Conservation (phyloP, 2,797 vertebrate species). For the Erpetoichthys calabaricus region DNA sequence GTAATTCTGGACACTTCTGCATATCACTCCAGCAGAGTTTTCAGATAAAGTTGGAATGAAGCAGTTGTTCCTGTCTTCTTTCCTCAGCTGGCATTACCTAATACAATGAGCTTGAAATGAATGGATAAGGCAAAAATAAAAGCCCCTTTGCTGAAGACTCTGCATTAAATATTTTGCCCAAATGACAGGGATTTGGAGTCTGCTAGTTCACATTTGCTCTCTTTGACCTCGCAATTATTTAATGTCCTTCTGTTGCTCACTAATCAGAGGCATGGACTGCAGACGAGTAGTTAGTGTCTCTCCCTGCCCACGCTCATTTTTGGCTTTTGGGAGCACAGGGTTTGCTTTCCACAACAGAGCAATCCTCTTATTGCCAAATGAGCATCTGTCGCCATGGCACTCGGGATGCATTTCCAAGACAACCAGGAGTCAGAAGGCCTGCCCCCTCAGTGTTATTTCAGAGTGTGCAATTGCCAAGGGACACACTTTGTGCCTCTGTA, state of each 20-base stretch:
- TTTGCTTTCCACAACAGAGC: conserved; percentile 20
- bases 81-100: no score
- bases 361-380: conserved; percentile 33
- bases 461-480: background rate
- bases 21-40: no score
- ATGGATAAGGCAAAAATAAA: no score
- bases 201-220: conserved; percentile 13
- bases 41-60: no score
- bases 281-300: background rate
- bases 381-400: conserved; percentile 43
- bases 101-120: no score
- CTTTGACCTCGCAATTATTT: conserved; percentile 19
- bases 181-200: conserved; percentile 12
- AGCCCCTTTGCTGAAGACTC: no score
- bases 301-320: conserved; percentile 19
- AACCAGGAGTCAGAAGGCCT: conserved; percentile 28
- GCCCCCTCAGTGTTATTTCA: conserved; percentile 22
- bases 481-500: background rate
- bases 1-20: no score
- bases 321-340: conserved; percentile 32
- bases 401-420: conserved; percentile 44
- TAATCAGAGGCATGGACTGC: conserved; percentile 10
- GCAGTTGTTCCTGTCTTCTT: no score
- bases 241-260: conserved; percentile 22
- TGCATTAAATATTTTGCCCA: background rate